Evolutionary conservation across 1,140 invertebrate species (phyloP).

Genomic region (Diorhabda elongata): DNA sequence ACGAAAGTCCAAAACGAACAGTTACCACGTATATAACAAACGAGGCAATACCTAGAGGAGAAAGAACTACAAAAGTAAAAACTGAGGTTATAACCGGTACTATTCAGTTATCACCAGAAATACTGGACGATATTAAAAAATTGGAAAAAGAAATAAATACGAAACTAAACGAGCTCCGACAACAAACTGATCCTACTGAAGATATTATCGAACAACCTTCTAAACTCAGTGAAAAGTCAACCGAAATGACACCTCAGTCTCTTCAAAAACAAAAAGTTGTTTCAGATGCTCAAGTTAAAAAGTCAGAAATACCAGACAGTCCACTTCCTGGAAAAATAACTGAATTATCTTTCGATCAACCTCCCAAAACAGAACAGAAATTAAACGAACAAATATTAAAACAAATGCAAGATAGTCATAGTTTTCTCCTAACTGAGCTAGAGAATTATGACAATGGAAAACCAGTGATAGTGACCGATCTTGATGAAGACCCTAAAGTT

Average conservation of each 20-base stretch:
- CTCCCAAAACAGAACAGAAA: not conserved
- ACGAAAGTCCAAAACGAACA: conserved; percentile 18
- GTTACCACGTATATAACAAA: conserved; percentile 23
- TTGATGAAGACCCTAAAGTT: conserved; percentile 27
- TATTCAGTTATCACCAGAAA: conserved; percentile 16
- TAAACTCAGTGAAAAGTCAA: conserved; percentile 10
- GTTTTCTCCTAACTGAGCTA: conserved; percentile 34
- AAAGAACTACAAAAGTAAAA: conserved; percentile 22
- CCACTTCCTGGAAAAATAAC: conserved; percentile 4
- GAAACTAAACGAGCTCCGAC: conserved; percentile 21
- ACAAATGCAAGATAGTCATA: conserved; percentile 31
- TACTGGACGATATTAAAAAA: conserved; percentile 23
- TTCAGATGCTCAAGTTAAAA: conserved; percentile 7
- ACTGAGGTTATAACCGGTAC: conserved; percentile 21
- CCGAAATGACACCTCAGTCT: not conserved
- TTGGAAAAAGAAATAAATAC: conserved; percentile 28
- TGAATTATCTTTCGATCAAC: conserved; percentile 1
- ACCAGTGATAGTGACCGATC: conserved; percentile 26
- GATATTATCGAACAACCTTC: not conserved
- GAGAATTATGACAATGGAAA: conserved; percentile 34
- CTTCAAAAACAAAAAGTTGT: not conserved
- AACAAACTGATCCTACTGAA: conserved; percentile 14
- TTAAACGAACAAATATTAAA: conserved; percentile 23
- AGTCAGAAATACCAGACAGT: conserved; percentile 21
- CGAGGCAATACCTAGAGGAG: conserved; percentile 12